Evolutionary conservation across 1,140 invertebrate species (phyloP).

Genomic region (Drosophila eugracilis): DNA sequence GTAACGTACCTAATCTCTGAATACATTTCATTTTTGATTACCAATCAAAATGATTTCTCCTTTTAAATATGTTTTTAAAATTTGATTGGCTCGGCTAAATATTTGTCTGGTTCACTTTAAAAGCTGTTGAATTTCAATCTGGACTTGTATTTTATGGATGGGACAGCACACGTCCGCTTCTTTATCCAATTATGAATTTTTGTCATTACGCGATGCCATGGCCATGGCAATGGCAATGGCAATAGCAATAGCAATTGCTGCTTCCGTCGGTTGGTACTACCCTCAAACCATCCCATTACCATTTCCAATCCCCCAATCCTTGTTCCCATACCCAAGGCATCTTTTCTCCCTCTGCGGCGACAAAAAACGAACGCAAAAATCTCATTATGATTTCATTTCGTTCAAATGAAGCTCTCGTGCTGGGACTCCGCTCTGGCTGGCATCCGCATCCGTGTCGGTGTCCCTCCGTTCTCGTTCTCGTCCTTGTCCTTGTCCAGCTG

Average conservation of each 20-base stretch:
- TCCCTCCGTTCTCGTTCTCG: neutral
- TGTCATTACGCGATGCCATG: conserved; percentile 69
- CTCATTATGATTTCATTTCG: conserved; percentile 84
- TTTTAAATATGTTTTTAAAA: neutral
- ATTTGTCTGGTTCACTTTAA: neutral
- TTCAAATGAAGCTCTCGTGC: conserved; percentile 78
- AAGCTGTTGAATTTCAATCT: conserved; percentile 48
- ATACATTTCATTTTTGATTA: neutral
- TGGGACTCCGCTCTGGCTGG: conserved; percentile 52
- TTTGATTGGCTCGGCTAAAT: conserved; percentile 15
- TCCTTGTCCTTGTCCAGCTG: conserved; percentile 48
- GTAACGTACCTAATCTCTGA: too few relatives aligned
- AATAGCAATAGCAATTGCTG: conserved; percentile 47
- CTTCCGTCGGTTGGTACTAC: conserved; percentile 24
- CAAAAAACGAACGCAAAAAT: conserved; percentile 80
- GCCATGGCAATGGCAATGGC: conserved; percentile 60
- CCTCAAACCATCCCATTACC: conserved; percentile 9
- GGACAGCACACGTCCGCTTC: conserved; percentile 62
- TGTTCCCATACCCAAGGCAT: neutral
- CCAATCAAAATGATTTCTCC: neutral
- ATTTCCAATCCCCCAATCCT: conserved; percentile 18
- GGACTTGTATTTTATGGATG: conserved; percentile 14
- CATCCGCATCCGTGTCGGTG: conserved; percentile 5
- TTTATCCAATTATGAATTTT: conserved; percentile 84
- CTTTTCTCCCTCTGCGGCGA: conserved; percentile 40